A percentile compares a stretch with the other conserved stretches of the same genome.
These are phyloP conservation scores for Protula sp. DNA, from an alignment of 2,888 invertebrate genomes.

Conservation along the genomic window DNA sequence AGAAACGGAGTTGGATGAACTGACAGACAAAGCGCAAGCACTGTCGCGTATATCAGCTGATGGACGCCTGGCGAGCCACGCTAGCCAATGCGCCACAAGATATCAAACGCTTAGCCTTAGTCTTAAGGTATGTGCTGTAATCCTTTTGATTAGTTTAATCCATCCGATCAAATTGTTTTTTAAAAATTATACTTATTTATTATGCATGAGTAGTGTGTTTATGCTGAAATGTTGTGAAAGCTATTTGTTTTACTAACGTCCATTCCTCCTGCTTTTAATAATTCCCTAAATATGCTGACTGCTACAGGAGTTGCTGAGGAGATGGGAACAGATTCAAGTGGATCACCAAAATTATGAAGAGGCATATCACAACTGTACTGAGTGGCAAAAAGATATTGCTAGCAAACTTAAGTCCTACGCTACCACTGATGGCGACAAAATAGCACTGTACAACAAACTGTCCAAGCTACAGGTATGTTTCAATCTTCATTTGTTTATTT, in stretches of 20 bases:
- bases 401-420: constrained; percentile 72
- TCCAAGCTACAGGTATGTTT: constrained; percentile 61
- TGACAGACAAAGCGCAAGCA: constrained; percentile 80
- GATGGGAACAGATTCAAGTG: constrained; percentile 71
- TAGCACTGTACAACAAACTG: constrained; percentile 72
- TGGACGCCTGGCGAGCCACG: constrained; percentile 41
- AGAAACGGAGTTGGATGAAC: constrained; percentile 73
- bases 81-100: constrained; percentile 42
- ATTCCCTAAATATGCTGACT: too few relatives aligned
- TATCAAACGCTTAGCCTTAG: constrained; percentile 41
- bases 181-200: too few relatives aligned
- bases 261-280: too few relatives aligned
- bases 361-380: constrained; percentile 69
- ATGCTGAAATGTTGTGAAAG: too few relatives aligned
- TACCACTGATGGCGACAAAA: constrained; percentile 84
- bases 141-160: too few relatives aligned
- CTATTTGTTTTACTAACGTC: too few relatives aligned
- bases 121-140: constrained; percentile 36
- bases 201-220: too few relatives aligned
- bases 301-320: constrained; percentile 48
- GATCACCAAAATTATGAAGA: constrained; percentile 77
- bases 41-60: constrained; percentile 41
- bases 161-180: too few relatives aligned
- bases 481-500: neutral
- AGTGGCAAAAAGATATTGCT: constrained; percentile 85